A percentile compares a stretch with the other conserved stretches of the same genome.
Evolutionary conservation across 2,797 vertebrate genomes (phyloP).

Genomic region (Sebastes diaconus): DNA sequence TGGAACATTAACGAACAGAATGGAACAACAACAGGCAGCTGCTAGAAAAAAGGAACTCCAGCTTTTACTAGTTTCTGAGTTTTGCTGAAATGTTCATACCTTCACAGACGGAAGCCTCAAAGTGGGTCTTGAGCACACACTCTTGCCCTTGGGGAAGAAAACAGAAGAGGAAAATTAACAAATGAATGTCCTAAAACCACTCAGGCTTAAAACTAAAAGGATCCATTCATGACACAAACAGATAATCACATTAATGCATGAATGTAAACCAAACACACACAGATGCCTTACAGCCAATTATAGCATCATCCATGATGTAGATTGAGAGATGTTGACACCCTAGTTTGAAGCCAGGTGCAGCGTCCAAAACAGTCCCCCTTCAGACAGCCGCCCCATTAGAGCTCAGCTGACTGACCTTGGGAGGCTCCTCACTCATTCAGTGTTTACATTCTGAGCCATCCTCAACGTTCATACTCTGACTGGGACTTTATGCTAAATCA

Average conservation of each 20-base stretch:
- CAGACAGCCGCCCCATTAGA: neutral
- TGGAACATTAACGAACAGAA: constrained; percentile 9
- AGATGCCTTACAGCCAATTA: constrained; percentile 6
- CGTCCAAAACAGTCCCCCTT: neutral
- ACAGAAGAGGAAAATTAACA: neutral
- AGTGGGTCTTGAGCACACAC: neutral
- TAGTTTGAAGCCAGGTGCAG: neutral
- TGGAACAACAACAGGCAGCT: neutral
- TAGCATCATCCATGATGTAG: neutral
- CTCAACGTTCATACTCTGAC: neutral
- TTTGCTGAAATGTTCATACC: neutral
- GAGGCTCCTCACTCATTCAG: neutral
- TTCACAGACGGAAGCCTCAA: neutral
- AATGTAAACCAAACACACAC: neutral
- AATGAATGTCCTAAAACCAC: neutral
- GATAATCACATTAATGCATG: neutral
- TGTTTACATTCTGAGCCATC: constrained; percentile 4
- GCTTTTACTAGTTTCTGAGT: neutral
- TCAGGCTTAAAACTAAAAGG: neutral
- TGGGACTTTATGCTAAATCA: neutral
- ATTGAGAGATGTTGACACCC: constrained; percentile 9
- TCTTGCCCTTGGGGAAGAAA: neutral
- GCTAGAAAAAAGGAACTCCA: neutral
- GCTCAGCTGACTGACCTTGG: constrained; percentile 32
- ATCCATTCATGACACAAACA: neutral